Percentiles rank a stretch among this genome's conserved stretches.
These are phyloP conservation scores for Achatina immaculata DNA, from an alignment of 1,140 invertebrate species.

Conservation along the genomic window DNA sequence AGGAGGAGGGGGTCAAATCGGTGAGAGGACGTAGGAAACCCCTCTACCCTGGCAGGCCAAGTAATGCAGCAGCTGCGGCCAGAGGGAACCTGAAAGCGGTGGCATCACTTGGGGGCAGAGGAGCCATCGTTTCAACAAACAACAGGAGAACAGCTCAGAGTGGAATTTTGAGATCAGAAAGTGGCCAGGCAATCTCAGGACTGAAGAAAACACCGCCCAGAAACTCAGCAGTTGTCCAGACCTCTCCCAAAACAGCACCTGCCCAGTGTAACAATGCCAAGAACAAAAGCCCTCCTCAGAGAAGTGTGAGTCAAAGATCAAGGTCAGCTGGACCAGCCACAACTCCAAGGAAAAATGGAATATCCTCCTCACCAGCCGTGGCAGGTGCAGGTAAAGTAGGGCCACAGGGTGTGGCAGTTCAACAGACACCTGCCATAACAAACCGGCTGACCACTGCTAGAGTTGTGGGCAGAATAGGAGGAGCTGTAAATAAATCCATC, in stretches of 20 bases:
- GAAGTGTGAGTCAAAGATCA: not conserved
- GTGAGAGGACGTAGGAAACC: conserved; percentile 81
- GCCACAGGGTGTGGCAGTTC: too few relatives aligned
- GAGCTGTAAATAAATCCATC: not conserved
- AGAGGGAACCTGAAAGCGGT: not conserved
- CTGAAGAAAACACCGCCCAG: conserved; percentile 24
- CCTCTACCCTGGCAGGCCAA: conserved; percentile 47
- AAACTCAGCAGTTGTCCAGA: not conserved
- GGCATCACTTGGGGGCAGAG: not conserved
- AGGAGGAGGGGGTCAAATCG: conserved; percentile 74
- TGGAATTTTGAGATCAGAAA: not conserved
- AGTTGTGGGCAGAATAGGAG: not conserved
- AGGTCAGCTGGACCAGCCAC: conserved; percentile 13
- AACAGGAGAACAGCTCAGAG: not conserved
- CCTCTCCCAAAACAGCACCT: conserved; percentile 7
- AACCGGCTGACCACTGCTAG: not conserved
- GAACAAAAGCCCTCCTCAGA: not conserved
- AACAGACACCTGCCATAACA: not conserved
- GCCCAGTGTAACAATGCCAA: not conserved
- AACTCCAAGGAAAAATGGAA: not conserved
- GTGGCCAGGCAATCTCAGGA: not conserved
- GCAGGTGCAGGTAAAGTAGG: not conserved
- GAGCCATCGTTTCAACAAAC: not conserved
- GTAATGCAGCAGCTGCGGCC: not conserved
- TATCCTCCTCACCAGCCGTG: not conserved